A percentile compares a stretch with the other conserved stretches of the same genome.
Conservation (phyloP, 2,888 invertebrate genomes). For the Allolobophora icterica region DNA sequence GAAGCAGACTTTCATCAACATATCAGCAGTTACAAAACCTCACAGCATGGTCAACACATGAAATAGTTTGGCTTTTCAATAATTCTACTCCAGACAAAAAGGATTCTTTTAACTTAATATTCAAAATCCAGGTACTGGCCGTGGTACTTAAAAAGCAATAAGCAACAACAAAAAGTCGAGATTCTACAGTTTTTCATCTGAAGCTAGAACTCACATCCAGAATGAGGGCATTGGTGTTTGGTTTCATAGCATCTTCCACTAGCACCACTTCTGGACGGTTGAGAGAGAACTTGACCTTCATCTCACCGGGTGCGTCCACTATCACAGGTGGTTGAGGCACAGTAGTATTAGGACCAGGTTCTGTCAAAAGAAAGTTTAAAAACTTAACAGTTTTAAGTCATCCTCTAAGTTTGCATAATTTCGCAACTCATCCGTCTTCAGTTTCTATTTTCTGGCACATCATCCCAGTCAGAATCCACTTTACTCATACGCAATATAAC, state of each 20-base stretch:
- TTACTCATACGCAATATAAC: no score
- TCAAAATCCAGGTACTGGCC: no score
- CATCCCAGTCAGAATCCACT: neutral
- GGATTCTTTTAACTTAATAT: neutral
- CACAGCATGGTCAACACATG: neutral
- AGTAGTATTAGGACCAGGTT: neutral
- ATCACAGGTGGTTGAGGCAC: neutral
- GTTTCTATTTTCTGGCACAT: neutral
- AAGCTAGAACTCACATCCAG: conserved; percentile 70
- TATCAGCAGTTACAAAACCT: neutral
- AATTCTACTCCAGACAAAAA: neutral
- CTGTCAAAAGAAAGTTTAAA: neutral
- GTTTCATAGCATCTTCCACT: conserved; percentile 78
- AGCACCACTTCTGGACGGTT: conserved; percentile 86
- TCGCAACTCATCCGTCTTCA: neutral
- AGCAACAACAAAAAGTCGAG: neutral
- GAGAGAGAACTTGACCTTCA: conserved; percentile 69
- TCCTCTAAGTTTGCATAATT: neutral
- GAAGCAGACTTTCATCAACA: neutral
- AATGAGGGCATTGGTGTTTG: conserved; percentile 85
- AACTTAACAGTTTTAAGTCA: neutral
- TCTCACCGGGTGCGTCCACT: conserved; percentile 46
- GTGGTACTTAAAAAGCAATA: no score
- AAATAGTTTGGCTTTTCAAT: neutral
- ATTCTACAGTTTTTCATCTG: neutral